Conservation (phyloP, 2,888 invertebrate genomes). For the Anarsia innoxiella region DNA sequence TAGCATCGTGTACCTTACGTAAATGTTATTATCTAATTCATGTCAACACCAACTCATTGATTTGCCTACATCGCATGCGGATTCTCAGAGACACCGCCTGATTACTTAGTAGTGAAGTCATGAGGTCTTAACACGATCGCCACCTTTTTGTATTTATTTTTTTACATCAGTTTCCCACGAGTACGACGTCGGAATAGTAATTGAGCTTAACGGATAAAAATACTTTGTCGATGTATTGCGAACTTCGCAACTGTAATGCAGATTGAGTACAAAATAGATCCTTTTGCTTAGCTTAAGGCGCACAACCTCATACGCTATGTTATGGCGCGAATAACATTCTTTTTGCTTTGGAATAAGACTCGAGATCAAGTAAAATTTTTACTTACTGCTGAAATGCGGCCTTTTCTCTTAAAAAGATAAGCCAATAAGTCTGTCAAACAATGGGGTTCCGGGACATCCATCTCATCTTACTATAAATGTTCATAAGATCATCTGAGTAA, state of each 20-base stretch:
- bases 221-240: no score
- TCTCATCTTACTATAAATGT: no score
- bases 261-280: no score
- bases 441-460: no score
- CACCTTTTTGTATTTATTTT: slow-evolving; percentile 41
- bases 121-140: slow-evolving; percentile 44
- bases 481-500: no score
- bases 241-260: no score
- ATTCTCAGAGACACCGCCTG: slow-evolving; percentile 61
- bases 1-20: slow-evolving; percentile 21
- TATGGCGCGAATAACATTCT: neutral
- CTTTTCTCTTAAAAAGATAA: no score
- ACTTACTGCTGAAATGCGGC: no score
- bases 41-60: slow-evolving; percentile 31
- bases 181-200: slow-evolving; percentile 44
- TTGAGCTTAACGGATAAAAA: slow-evolving; percentile 33
- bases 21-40: slow-evolving; percentile 30
- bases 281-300: no score
- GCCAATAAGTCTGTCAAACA: no score
- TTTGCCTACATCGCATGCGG: slow-evolving; percentile 39
- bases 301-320: no score
- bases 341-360: neutral
- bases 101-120: slow-evolving; percentile 49
- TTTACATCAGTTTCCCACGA: slow-evolving; percentile 59
- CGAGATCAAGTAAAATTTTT: neutral